phyloP scores from a whole-genome alignment of 2,797 vertebrate genomes.

The Phrynocephalus guinanensis region DNA sequence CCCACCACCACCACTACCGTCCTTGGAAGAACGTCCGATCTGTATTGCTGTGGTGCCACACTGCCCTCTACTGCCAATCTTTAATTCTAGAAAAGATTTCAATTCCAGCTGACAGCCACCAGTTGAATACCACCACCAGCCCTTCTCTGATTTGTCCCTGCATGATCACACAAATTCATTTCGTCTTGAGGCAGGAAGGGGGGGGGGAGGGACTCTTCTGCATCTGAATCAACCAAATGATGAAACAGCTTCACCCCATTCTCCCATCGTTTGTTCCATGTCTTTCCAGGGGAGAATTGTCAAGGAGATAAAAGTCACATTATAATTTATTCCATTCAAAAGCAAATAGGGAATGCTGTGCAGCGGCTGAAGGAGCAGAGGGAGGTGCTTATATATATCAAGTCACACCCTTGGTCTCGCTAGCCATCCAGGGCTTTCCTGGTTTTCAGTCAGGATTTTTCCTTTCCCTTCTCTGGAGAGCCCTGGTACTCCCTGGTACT shows the following conservation, averaged over 20 bases:
- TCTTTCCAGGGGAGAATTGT: neutral
- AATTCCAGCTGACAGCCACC: neutral
- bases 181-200: neutral
- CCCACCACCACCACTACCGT: too few relatives aligned
- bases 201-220: neutral
- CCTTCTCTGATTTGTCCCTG: neutral
- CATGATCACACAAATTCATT: neutral
- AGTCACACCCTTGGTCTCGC: too few relatives aligned
- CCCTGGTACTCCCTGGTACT: too few relatives aligned
- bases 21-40: too few relatives aligned
- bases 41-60: constrained; percentile 20
- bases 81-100: neutral
- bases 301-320: neutral
- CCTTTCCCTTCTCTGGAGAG: too few relatives aligned
- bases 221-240: neutral
- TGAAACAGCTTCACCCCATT: neutral
- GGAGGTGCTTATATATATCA: too few relatives aligned
- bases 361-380: too few relatives aligned
- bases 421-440: too few relatives aligned
- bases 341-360: neutral
- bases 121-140: neutral
- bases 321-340: neutral
- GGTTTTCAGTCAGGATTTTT: too few relatives aligned
- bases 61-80: constrained; percentile 28
- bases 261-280: neutral